Evolutionary conservation across 2,888 invertebrate genomes (phyloP).

Genomic region (Lasius fuliginosus): DNA sequence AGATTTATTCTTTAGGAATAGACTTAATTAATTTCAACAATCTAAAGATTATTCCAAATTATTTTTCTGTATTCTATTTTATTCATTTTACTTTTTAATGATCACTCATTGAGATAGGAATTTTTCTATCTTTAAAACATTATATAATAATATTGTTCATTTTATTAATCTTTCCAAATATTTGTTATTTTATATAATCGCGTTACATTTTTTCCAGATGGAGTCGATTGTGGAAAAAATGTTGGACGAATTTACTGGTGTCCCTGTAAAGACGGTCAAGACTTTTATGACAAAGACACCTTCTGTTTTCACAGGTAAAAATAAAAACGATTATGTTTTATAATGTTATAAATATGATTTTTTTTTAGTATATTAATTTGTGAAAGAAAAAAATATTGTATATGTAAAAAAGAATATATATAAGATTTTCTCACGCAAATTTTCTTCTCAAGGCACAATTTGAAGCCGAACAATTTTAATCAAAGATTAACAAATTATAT

Average conservation of each 20-base stretch:
- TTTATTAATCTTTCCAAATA: not conserved
- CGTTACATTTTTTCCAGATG: conserved; percentile 91
- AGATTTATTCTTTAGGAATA: not conserved
- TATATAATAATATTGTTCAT: not conserved
- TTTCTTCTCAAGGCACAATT: not conserved
- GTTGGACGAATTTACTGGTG: conserved; percentile 97
- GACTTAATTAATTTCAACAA: not conserved
- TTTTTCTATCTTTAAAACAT: not conserved
- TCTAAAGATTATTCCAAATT: not conserved
- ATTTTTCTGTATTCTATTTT: not conserved
- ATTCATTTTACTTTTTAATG: not conserved
- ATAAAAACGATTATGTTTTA: not conserved
- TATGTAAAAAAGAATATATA: not conserved
- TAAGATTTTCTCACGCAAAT: not conserved
- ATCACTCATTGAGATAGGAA: not conserved
- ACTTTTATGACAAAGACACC: conserved; percentile 99
- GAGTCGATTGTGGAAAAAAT: conserved; percentile 97
- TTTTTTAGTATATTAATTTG: conserved; percentile 5
- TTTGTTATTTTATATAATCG: not conserved
- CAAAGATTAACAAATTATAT: not conserved
- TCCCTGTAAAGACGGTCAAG: conserved; percentile 98
- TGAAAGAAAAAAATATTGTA: not conserved
- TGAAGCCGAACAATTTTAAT: not conserved
- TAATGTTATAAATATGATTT: not conserved
- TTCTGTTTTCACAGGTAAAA: conserved; percentile 93